Conservation (phyloP, 2,113 vertebrate species). For the Alectura lathami region DNA sequence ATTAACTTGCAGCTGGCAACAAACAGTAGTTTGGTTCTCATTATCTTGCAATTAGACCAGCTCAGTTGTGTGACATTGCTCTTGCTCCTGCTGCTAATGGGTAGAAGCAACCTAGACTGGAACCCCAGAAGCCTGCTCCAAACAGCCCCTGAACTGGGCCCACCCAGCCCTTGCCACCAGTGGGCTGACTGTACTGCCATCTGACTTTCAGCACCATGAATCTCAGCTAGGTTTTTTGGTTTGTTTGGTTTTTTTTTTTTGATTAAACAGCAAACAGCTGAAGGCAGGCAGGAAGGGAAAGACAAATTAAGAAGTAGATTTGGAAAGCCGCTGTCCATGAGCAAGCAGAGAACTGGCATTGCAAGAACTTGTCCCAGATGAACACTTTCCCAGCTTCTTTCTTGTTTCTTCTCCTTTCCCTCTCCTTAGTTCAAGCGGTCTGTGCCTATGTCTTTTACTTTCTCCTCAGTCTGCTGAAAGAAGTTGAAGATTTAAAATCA, state of each 20-base stretch:
- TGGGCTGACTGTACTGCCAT: not conserved
- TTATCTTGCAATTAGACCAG: not conserved
- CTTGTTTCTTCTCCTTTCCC: not conserved
- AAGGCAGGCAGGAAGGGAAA: not conserved
- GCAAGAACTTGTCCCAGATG: not conserved
- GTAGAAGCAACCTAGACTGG: not conserved
- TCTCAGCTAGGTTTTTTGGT: not conserved
- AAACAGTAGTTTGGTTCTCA: not conserved
- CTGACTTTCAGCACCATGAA: not conserved
- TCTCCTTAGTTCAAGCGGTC: not conserved
- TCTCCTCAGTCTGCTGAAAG: not conserved
- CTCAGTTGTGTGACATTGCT: not conserved
- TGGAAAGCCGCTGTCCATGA: not conserved
- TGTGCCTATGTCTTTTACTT: not conserved
- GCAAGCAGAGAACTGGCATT: not conserved
- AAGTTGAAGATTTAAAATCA: not conserved
- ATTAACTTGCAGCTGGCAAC: not conserved
- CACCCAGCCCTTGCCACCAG: not conserved
- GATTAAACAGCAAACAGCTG: not conserved
- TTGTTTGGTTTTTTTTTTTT: fast-evolving
- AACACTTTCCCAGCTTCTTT: not conserved
- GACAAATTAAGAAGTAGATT: not conserved
- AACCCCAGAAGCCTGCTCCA: not conserved
- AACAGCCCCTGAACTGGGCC: not conserved
- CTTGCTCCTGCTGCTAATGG: not conserved